Evolutionary conservation across 2,888 invertebrate species (phyloP).

Genomic region (Aleiodes alternator): DNA sequence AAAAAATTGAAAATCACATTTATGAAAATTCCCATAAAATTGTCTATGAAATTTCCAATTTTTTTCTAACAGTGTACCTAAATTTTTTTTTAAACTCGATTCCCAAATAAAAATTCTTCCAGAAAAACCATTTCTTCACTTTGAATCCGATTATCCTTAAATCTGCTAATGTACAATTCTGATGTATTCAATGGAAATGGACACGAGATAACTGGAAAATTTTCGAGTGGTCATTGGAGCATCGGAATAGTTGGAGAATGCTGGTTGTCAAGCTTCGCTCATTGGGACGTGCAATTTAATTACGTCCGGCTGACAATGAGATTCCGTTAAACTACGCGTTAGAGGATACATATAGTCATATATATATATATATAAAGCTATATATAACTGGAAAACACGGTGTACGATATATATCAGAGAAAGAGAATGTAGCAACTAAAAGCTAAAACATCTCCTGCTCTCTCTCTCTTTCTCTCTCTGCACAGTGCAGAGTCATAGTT

Average conservation of each 20-base stretch:
- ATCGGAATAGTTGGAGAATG: neutral
- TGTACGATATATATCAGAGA: constrained; percentile 30
- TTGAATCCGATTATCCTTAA: no score
- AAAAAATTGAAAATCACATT: no score
- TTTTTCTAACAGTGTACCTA: no score
- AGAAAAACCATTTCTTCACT: no score
- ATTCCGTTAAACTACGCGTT: constrained; percentile 32
- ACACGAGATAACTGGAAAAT: neutral
- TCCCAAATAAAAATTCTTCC: no score
- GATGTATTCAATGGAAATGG: neutral
- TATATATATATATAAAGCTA: neutral
- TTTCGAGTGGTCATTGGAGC: neutral
- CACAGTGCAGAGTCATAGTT: constrained; percentile 20
- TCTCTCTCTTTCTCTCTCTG: neutral
- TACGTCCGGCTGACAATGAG: constrained; percentile 36
- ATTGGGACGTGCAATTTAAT: constrained; percentile 35
- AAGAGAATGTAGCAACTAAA: constrained; percentile 15
- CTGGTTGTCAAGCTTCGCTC: constrained; percentile 34
- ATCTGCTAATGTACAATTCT: no score
- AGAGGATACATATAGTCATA: constrained; percentile 25
- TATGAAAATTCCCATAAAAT: no score
- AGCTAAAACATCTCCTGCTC: neutral
- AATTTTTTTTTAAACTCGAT: no score
- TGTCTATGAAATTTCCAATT: no score
- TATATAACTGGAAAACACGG: neutral